Evolutionary conservation across 64 coral and sea anemone species (phyloP).

Genomic region (Anthopleura sola): DNA sequence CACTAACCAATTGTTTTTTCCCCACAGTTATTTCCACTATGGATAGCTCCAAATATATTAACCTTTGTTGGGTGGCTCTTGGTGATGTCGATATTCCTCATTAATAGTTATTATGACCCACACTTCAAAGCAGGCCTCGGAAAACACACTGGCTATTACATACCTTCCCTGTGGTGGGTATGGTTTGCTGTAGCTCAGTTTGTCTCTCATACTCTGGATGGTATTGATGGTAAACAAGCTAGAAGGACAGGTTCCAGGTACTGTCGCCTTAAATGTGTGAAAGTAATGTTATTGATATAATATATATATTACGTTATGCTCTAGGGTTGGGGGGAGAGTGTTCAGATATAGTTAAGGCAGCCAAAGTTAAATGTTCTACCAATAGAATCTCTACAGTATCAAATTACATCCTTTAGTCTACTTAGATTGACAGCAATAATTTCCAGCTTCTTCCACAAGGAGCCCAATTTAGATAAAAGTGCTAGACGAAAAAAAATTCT

Average conservation of each 20-base stretch:
- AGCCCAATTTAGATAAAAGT: too few relatives aligned
- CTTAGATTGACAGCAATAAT: too few relatives aligned
- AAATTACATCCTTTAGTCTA: too few relatives aligned
- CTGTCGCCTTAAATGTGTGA: too few relatives aligned
- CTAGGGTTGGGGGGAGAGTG: too few relatives aligned
- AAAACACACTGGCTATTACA: conserved; percentile 15
- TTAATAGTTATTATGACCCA: conserved; percentile 87
- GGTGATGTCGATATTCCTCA: conserved; percentile 43
- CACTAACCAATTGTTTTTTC: background rate
- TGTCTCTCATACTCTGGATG: conserved; percentile 88
- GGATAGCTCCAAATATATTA: conserved; percentile 80
- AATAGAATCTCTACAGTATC: too few relatives aligned
- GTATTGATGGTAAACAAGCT: conserved; percentile 98
- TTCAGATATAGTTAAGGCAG: too few relatives aligned
- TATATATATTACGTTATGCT: too few relatives aligned
- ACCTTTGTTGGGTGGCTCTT: conserved; percentile 79
- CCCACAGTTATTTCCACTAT: conserved; percentile 74
- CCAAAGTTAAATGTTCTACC: too few relatives aligned
- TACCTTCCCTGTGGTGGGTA: conserved; percentile 69
- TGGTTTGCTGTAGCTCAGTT: conserved; percentile 81
- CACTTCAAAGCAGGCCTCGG: conserved; percentile 59
- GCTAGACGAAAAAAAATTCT: too few relatives aligned
- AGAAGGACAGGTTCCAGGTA: conserved; percentile 88
- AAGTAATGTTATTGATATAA: too few relatives aligned
- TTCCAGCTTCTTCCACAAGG: too few relatives aligned